Conservation (phyloP, 2,113 vertebrate genomes). For the Athene cunicularia region DNA sequence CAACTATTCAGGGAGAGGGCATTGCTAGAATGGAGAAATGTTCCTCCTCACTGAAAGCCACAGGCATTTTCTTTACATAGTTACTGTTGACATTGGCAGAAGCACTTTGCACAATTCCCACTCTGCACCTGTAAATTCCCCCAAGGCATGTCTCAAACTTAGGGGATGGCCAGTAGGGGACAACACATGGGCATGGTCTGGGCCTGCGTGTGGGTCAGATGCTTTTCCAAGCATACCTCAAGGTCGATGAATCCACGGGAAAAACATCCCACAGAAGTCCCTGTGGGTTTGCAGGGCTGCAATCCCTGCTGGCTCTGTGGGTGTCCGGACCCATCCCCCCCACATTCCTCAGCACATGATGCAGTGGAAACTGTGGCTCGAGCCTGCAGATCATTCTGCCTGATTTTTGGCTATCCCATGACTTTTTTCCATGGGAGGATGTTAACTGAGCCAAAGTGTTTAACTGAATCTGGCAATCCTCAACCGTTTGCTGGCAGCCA, state of each 20-base stretch:
- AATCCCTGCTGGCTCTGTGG: slow-evolving; percentile 37
- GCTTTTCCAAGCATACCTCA: slow-evolving; percentile 6
- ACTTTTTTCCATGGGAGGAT: slow-evolving; percentile 67
- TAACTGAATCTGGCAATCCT: slow-evolving; percentile 64
- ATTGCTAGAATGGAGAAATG: background rate
- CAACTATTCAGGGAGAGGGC: background rate
- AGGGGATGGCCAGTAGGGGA: background rate
- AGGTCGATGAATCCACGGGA: background rate
- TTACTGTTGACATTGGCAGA: slow-evolving; percentile 12
- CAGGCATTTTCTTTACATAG: slow-evolving; percentile 33
- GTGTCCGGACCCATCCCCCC: slow-evolving; percentile 11
- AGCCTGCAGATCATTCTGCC: slow-evolving; percentile 45
- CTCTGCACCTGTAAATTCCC: slow-evolving; percentile 39
- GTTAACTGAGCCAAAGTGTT: slow-evolving; percentile 45
- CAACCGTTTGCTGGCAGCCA: slow-evolving; percentile 17
- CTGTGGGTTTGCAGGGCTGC: accelerated
- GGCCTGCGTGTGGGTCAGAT: accelerated
- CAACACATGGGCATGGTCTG: background rate
- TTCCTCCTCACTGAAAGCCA: slow-evolving; percentile 18
- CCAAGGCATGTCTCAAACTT: background rate
- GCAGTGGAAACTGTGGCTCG: slow-evolving; percentile 59
- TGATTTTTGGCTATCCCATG: slow-evolving; percentile 51
- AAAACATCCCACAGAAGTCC: slow-evolving; percentile 14
- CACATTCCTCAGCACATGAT: slow-evolving; percentile 57
- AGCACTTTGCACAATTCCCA: background rate